A percentile compares a stretch with the other conserved stretches of the same genome.
phyloP scores from a whole-genome alignment of 2,888 invertebrate species.

The Bombylius major region DNA sequence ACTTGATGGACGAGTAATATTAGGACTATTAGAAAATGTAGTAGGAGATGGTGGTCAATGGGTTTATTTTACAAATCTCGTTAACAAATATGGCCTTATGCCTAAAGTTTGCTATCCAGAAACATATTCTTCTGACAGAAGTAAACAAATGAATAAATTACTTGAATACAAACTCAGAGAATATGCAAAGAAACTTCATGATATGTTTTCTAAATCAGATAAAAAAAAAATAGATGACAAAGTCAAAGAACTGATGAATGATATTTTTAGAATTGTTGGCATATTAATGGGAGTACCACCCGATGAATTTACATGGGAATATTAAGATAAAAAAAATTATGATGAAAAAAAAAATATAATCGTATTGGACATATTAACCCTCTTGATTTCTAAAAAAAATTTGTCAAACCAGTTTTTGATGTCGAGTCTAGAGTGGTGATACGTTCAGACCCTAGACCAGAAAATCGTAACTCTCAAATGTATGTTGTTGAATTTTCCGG shows the following conservation, averaged over 20 bases:
- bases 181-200: conserved; percentile 47
- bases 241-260: conserved; percentile 57
- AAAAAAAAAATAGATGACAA: conserved; percentile 47
- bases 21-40: conserved; percentile 42
- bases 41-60: conserved; percentile 75
- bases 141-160: no score
- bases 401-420: no score
- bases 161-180: conserved; percentile 75
- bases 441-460: no score
- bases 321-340: conserved; percentile 67
- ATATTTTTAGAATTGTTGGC: conserved; percentile 67
- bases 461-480: no score
- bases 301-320: conserved; percentile 69
- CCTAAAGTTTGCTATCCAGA: conserved; percentile 83
- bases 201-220: conserved; percentile 50
- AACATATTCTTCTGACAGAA: conserved; percentile 51
- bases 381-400: no score
- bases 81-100: conserved; percentile 76
- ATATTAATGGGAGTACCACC: conserved; percentile 74
- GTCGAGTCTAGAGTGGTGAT: no score
- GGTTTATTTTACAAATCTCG: conserved; percentile 82
- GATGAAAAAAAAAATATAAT: no score
- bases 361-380: no score
- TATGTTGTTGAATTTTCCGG: no score
- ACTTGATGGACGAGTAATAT: conserved; percentile 66